Evolutionary conservation across 1,140 invertebrate species (phyloP).

Genomic region (Drosophila novamexicana): DNA sequence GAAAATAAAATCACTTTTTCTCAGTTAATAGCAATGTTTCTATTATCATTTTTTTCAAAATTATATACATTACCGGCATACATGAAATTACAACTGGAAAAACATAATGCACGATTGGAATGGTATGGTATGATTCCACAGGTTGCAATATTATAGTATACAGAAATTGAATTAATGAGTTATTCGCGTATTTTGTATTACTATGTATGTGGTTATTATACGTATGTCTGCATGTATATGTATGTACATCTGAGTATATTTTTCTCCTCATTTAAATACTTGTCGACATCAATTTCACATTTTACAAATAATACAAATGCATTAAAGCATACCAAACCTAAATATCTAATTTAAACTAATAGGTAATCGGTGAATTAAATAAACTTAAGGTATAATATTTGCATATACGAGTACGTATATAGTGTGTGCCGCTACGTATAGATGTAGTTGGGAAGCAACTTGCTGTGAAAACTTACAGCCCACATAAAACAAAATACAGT

Average conservation of each 20-base stretch:
- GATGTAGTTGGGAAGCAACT: constrained; percentile 39
- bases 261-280: constrained; percentile 33
- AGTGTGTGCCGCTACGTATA: constrained; percentile 34
- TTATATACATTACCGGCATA: constrained; percentile 60
- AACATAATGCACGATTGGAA: constrained; percentile 58
- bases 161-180: constrained; percentile 40
- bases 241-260: constrained; percentile 68
- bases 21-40: constrained; percentile 67
- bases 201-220: constrained; percentile 18
- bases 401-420: constrained; percentile 30
- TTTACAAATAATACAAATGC: constrained; percentile 83
- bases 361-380: constrained; percentile 55
- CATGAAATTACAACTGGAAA: constrained; percentile 50
- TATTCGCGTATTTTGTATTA: constrained; percentile 23
- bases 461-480: constrained; percentile 17
- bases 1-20: constrained; percentile 31
- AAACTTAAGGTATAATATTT: constrained; percentile 57
- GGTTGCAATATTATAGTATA: constrained; percentile 55
- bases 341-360: constrained; percentile 59
- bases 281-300: constrained; percentile 55
- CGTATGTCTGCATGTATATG: constrained; percentile 29
- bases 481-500: constrained; percentile 9
- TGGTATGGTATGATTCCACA: constrained; percentile 57
- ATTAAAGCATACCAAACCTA: constrained; percentile 59
- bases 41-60: constrained; percentile 60